Evolutionary conservation across 2,888 invertebrate genomes (phyloP).

Genomic region (Hemistola chrysoprasaria): DNA sequence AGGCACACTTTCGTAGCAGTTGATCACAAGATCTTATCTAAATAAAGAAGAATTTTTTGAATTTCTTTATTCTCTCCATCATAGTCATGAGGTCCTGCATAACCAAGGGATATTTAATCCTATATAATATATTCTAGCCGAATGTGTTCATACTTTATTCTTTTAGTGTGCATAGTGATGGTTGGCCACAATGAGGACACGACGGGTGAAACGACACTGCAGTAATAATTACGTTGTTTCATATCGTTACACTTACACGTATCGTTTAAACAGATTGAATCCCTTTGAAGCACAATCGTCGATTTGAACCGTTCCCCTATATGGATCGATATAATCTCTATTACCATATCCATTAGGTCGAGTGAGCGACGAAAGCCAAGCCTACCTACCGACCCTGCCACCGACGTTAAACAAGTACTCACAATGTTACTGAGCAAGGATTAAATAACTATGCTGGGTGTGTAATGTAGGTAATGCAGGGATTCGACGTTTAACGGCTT

Average conservation of each 20-base stretch:
- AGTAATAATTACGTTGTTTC: constrained; percentile 55
- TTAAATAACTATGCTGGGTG: constrained; percentile 74
- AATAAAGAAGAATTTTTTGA: too few species aligned
- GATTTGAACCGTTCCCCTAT: constrained; percentile 49
- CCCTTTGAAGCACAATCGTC: constrained; percentile 62
- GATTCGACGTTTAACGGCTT: constrained; percentile 78
- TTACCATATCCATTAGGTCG: constrained; percentile 56
- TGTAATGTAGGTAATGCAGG: constrained; percentile 77
- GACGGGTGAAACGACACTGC: constrained; percentile 40
- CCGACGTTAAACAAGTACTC: constrained; percentile 43
- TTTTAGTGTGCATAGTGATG: too few species aligned
- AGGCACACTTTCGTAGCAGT: too few species aligned
- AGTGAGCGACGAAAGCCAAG: constrained; percentile 42
- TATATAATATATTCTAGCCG: too few species aligned
- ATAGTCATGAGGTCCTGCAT: too few species aligned
- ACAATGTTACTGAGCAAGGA: constrained; percentile 67
- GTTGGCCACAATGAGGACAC: constrained; percentile 35
- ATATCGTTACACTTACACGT: constrained; percentile 52
- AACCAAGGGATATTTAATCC: too few species aligned
- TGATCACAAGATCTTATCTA: too few species aligned
- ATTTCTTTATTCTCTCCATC: too few species aligned
- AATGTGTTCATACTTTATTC: too few species aligned
- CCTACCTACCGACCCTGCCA: constrained; percentile 39
- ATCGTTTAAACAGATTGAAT: constrained; percentile 63
- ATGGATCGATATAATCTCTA: constrained; percentile 59